A percentile compares a stretch with the other conserved stretches of the same genome.
Conservation (phyloP, 2,888 invertebrate species). For the Lithophane socia region DNA sequence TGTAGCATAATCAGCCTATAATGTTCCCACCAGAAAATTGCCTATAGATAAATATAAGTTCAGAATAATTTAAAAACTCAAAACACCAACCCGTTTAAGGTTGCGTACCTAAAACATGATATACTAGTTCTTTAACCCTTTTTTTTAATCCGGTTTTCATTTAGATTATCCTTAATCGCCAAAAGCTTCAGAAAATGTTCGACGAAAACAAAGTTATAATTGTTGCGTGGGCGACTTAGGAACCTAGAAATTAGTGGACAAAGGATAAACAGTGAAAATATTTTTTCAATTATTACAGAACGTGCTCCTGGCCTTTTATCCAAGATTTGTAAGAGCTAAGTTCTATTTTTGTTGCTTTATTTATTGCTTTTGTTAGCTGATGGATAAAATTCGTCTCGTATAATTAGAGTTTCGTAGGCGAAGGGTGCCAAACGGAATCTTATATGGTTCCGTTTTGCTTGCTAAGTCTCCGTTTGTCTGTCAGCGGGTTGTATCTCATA, state of each 20-base stretch:
- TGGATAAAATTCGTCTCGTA: background rate
- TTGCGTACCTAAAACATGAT: background rate
- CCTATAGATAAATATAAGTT: too few relatives aligned
- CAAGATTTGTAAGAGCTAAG: conserved; percentile 25
- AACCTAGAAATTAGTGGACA: background rate
- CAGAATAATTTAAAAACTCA: too few relatives aligned
- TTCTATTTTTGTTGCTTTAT: conserved; percentile 9
- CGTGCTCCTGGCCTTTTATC: conserved; percentile 28
- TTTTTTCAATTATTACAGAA: conserved; percentile 29
- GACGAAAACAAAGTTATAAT: background rate
- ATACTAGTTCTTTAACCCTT: background rate
- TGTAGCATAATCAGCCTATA: too few relatives aligned
- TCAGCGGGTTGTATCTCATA: too few relatives aligned
- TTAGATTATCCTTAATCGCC: background rate
- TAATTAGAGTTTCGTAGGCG: background rate
- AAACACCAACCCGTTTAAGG: background rate
- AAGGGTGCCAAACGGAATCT: too few relatives aligned
- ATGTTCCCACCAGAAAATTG: too few relatives aligned
- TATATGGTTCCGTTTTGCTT: too few relatives aligned
- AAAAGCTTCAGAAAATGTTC: background rate
- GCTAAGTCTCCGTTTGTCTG: too few relatives aligned
- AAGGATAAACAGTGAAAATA: conserved; percentile 8
- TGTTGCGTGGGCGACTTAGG: background rate
- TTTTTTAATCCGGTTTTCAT: background rate
- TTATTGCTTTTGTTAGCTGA: background rate